A percentile compares a stretch with the other conserved stretches of the same genome.
These are phyloP conservation scores for Ridgeia piscesae DNA, from an alignment of 1,140 invertebrate species.

Conservation along the genomic window DNA sequence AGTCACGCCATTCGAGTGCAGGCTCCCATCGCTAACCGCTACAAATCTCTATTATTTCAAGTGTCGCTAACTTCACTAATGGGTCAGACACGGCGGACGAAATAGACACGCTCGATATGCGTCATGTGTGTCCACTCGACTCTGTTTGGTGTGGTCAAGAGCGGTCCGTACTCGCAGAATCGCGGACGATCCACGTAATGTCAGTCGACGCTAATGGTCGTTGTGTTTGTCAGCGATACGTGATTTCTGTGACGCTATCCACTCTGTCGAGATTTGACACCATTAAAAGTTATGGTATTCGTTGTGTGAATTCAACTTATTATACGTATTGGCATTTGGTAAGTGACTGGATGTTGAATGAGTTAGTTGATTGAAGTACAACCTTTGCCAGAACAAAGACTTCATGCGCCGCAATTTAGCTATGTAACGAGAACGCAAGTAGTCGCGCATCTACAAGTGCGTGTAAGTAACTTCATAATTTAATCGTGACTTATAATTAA, in stretches of 20 bases:
- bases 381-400: too few species aligned
- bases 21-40: background rate
- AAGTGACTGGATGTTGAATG: background rate
- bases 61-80: background rate
- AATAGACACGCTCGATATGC: background rate
- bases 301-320: background rate
- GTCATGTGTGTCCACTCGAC: background rate
- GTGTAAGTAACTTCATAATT: background rate
- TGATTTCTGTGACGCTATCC: background rate
- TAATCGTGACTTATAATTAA: background rate
- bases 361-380: background rate
- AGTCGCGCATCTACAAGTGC: background rate
- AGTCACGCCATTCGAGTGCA: background rate
- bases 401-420: background rate
- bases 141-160: background rate
- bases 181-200: background rate
- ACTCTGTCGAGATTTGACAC: background rate
- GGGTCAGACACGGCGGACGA: background rate
- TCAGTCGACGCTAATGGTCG: background rate
- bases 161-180: background rate
- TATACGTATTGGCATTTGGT: background rate
- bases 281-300: background rate
- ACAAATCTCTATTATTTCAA: conserved; percentile 1
- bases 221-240: background rate
- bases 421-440: background rate